Conservation (phyloP, 2,797 vertebrate genomes). For the Manis pentadactyla region DNA sequence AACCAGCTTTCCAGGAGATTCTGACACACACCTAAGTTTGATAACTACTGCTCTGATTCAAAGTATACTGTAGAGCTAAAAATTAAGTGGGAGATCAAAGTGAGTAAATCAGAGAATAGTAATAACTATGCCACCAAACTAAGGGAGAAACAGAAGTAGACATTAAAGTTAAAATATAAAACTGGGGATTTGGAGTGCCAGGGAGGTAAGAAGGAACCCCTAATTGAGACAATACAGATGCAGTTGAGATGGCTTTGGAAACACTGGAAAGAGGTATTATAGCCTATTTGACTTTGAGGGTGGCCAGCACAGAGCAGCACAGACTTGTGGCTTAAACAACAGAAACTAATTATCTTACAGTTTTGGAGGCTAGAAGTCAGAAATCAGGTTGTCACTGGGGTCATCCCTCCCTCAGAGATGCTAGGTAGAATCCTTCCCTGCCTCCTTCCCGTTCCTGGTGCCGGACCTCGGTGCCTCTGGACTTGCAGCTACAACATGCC, state of each 20-base stretch:
- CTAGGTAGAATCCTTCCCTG: background rate
- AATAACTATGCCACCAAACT: background rate
- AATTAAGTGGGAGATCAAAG: background rate
- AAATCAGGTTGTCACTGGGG: background rate
- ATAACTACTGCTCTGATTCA: background rate
- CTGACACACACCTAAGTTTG: background rate
- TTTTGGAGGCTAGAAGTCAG: background rate
- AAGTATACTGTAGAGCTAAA: background rate
- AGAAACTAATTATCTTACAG: background rate
- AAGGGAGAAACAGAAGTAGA: conserved; percentile 1
- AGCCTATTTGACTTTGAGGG: background rate
- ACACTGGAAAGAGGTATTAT: background rate
- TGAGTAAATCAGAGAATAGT: background rate
- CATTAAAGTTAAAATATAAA: conserved; percentile 11
- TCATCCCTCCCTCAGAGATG: background rate
- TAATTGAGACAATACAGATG: background rate
- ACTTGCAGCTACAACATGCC: background rate
- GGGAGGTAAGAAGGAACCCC: background rate
- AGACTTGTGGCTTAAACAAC: background rate
- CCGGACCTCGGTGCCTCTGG: background rate
- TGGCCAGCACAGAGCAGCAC: background rate
- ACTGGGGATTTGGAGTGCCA: background rate
- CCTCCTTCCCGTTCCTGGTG: background rate
- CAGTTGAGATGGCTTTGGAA: background rate
- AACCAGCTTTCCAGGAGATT: background rate